Evolutionary conservation across 2,113 vertebrate genomes (phyloP).

Genomic region (Strix uralensis): DNA sequence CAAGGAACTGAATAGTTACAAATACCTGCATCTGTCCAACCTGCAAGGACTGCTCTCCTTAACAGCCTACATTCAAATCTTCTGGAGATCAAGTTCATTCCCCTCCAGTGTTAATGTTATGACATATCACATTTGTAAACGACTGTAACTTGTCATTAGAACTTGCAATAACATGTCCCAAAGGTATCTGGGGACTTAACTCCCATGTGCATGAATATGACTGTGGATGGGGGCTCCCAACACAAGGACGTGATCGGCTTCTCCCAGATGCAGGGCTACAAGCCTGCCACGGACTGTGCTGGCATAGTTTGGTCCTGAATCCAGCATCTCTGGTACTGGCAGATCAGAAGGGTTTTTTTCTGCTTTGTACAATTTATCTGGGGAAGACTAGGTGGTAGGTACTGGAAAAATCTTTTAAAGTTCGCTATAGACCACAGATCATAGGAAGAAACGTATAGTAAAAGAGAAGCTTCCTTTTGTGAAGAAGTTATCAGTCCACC

Average conservation of each 20-base stretch:
- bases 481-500: neutral
- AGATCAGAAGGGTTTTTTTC: neutral
- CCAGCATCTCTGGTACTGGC: neutral
- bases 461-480: neutral
- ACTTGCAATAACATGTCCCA: neutral
- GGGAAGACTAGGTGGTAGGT: neutral
- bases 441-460: neutral
- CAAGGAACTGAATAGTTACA: neutral
- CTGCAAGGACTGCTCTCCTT: neutral
- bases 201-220: accelerated
- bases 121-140: neutral
- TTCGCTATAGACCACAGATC: neutral
- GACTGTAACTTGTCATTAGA: neutral
- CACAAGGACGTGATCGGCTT: accelerated
- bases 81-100: neutral
- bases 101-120: accelerated
- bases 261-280: neutral
- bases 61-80: neutral
- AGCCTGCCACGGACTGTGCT: accelerated
- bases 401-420: neutral
- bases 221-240: too few species aligned
- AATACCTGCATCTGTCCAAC: neutral
- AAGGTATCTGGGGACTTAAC: neutral
- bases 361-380: neutral
- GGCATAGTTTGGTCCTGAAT: neutral